Evolutionary conservation across 2,113 vertebrate genomes (phyloP).

Genomic region (Pavo muticus): DNA sequence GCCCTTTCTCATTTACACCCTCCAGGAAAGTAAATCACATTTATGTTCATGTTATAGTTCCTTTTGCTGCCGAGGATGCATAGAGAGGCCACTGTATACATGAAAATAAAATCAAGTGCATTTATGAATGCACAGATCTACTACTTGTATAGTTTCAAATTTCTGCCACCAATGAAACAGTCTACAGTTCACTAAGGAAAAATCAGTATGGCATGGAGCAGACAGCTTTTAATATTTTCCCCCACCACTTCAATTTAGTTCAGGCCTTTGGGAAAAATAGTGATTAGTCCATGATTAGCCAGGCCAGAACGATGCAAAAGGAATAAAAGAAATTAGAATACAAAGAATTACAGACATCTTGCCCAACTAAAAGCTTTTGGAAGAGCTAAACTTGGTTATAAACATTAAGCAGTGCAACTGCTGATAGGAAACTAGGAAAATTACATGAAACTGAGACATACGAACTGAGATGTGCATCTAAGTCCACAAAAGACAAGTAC

Average conservation of each 20-base stretch:
- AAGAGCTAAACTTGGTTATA: background rate
- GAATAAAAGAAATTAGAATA: background rate
- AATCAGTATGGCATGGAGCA: background rate
- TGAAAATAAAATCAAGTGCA: background rate
- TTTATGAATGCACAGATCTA: background rate
- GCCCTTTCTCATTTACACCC: background rate
- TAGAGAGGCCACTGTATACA: background rate
- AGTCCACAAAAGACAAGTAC: background rate
- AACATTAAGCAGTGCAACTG: background rate
- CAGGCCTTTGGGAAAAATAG: background rate
- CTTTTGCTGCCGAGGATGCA: background rate
- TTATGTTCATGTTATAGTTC: background rate
- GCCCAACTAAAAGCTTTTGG: background rate
- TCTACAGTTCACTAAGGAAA: background rate
- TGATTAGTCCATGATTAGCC: background rate
- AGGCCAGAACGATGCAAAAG: background rate
- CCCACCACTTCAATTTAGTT: background rate
- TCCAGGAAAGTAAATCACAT: background rate
- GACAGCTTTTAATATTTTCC: background rate
- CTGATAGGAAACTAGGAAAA: background rate
- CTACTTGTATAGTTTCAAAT: background rate
- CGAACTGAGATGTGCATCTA: background rate
- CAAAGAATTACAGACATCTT: background rate
- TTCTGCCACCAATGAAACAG: background rate
- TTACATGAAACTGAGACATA: background rate